Base-by-base conservation (phyloP, 2,888 invertebrate species). In the Lutraria lutraria region DNA sequence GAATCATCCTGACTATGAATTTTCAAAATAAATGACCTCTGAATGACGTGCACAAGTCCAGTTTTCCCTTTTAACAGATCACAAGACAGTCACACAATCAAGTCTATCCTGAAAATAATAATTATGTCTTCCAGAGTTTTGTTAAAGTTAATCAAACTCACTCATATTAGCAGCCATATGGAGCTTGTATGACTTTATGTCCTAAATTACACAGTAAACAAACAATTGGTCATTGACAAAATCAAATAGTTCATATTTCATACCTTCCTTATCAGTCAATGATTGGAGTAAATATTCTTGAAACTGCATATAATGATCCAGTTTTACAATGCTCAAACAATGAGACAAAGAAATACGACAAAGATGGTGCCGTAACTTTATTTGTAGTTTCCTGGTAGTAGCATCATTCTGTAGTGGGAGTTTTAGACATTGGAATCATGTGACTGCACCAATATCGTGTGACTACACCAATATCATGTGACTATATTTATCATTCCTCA, bases 181-280 rank as follows among this genome's bases (percentile, higher is more conserved):
- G 76, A 76, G 76, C 29, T 31, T 31, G 76, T 76, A 16, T 12
- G 31, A 34, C 31, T 76, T 76, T 34, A 76, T 34, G 34, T 13
- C 19, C 16, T 15, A 76, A 76, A 76, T 76, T 6, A 76, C 34
- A 4, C 34, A 0, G 1, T 13, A 34, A 76, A 76, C 76, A 76
- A 76, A 34, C 76, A 76, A 76, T 76, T 31, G 34, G 34, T 31
- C 76, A 76, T 76, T 31, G 76, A 76, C 19, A 19, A 34, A 76
- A 76, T 76, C 76, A 76, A 76, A 34, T 76, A 76, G 34, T 76
- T 76, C 76, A 34, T 76, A 76, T 76, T 31, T 76, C 31, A 8
- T 76, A 76, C 16, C 16, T 19, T 6, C 76, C 76, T 76, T 76
- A 76, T 76, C 76, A 76, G 34, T 76, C 34, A 76, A 4, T 16